A percentile compares a stretch with the other conserved stretches of the same genome.
Conservation (phyloP, 1,140 invertebrate genomes). For the Drosophila asahinai region DNA sequence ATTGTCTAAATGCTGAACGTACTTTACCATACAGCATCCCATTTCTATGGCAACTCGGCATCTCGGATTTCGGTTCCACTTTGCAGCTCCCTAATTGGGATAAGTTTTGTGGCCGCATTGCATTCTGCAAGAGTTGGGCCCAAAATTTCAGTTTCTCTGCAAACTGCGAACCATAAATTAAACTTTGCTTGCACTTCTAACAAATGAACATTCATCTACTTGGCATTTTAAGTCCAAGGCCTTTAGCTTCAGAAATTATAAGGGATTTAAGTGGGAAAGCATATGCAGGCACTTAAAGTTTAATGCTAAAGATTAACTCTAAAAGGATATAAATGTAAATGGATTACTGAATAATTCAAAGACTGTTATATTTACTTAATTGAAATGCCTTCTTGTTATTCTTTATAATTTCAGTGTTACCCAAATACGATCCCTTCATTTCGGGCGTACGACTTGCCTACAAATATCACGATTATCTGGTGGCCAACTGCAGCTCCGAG, state of each 20-base stretch:
- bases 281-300: neutral
- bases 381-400: neutral
- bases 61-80: slow-evolving; percentile 7
- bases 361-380: neutral
- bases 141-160: slow-evolving; percentile 8
- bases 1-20: slow-evolving; percentile 58
- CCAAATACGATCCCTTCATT: slow-evolving; percentile 84
- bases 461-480: slow-evolving; percentile 85
- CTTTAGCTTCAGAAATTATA: slow-evolving; percentile 12
- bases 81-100: slow-evolving; percentile 33
- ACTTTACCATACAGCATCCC: slow-evolving; percentile 20
- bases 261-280: neutral
- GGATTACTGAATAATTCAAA: too few relatives aligned
- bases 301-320: too few relatives aligned
- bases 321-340: neutral
- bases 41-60: slow-evolving; percentile 12
- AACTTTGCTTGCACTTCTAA: slow-evolving; percentile 28
- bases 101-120: slow-evolving; percentile 27
- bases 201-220: slow-evolving; percentile 11
- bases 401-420: slow-evolving; percentile 80
- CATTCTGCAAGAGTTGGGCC: slow-evolving; percentile 11
- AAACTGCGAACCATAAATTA: slow-evolving; percentile 8
- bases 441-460: slow-evolving; percentile 82
- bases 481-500: slow-evolving; percentile 85
- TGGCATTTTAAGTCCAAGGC: neutral